Evolutionary conservation across 2,888 invertebrate genomes (phyloP), one percentile per base, ranked within the genome.

Genomic region (Pristionchus fissidentatus): DNA sequence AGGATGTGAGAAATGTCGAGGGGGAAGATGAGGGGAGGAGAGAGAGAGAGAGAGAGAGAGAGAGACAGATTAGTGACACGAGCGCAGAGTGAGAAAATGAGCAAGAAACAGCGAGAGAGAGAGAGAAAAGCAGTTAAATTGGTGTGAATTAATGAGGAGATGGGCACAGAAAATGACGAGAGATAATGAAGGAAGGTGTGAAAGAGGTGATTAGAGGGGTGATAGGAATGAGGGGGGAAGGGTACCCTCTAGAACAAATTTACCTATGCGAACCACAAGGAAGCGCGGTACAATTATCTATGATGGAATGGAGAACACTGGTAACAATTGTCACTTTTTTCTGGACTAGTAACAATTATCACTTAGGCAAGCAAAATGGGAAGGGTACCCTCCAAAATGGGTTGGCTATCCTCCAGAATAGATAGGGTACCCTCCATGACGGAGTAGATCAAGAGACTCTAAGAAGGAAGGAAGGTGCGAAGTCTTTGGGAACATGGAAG

Each of bases 141-240:
- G 62, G 52, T 29, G 52, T 10, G 55, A 55, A 78, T 38, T 35
- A 55, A 78, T 35, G 55, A 55, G 55, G 38, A 38, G 35, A 78
- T 19, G 35, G 43, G 29, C 8, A n/a, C 13, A 78, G 55, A 78
- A 35, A 22, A 29, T 19, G 78, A 22, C 32, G 78, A 19, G 55
- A 55, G 78, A 78, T 38, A 78, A 35, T 43, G 52, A 78, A 35
- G 35, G 78, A 35, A 78, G 78, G 55, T 55, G 55, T 43, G 55
- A 55, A 78, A 73, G 26, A 43, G 43, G 46, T 73, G 73, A 46
- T 73, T 73, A 73, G 43, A 41, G 43, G 38, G 43, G 73, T 73
- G 35, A 73, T 41, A 26, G 43, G 73, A 73, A 43, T 41, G 29
- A 73, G 38, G 32, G 73, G 43, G 46, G n/a, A n/a, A n/a, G n/a